Base-by-base conservation (phyloP, 2,797 vertebrate genomes). In the Argentina silus region DNA sequence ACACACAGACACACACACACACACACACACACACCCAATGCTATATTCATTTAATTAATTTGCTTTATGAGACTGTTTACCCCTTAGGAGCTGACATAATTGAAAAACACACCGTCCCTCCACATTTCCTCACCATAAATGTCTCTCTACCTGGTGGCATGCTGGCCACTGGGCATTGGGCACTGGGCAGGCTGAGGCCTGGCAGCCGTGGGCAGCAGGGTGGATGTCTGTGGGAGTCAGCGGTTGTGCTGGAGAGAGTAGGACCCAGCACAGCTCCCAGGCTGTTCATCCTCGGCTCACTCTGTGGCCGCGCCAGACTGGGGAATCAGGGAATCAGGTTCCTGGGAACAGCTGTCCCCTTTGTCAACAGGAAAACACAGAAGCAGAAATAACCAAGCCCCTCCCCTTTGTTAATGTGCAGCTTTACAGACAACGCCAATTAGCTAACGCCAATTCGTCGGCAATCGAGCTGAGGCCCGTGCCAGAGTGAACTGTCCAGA, bases 391-490 rank as follows among this genome's bases (percentile, higher is more conserved):
- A 72, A 77, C 78, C 69, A 76, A 81, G 71, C 69, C 67, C 53
- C 6, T 76, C 73, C 73, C 70, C 80, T 70, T 71, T 81, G 83
- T 86, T 88, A 88, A 79, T 74, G 71, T 60, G 70, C 74, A 56
- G 81, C 83, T 86, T 86, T 82, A 72, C 77, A 82, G 74, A 72
- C 69, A 61, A 76, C 87, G 84, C 85, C 90, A 90, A 76, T 85
- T 84, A 84, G 83, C 82, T 86, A 88, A 88, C n/a, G n/a, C n/a
- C n/a, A n/a, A n/a, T n/a, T 83, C 85, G 78, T 77, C 78, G 68
- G 67, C 65, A 75, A 70, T 76, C 68, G 43, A 73, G 79, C 62
- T 57, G 74, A 3, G 8, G 67, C 69, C 71, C 61, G 72, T 73
- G 82, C 71, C 76, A 67, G 75, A 59, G 56, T 23, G 11, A 67